Conservation (phyloP, 1,140 invertebrate genomes). For the Drosophila baimaii region DNA sequence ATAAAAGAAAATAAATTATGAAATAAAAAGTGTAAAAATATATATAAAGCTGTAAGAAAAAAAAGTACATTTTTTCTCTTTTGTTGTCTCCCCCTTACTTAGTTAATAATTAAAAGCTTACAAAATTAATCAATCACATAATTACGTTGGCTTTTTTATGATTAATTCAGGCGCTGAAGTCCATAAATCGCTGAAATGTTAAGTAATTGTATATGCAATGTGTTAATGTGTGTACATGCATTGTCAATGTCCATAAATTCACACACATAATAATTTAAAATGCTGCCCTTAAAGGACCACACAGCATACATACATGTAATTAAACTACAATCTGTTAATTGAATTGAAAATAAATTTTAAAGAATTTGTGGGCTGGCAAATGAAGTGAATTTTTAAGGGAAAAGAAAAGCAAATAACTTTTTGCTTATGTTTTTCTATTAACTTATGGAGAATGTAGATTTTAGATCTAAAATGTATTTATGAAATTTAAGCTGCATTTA, state of each 20-base stretch:
- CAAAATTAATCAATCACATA: conserved; percentile 22
- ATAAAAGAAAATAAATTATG: too few relatives aligned
- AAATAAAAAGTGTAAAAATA: too few relatives aligned
- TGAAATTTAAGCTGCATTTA: not conserved
- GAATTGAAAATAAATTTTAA: conserved; percentile 13
- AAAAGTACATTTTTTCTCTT: too few relatives aligned
- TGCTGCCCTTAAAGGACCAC: not conserved
- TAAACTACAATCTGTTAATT: conserved; percentile 7
- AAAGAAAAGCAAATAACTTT: too few relatives aligned
- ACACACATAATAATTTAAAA: conserved; percentile 12
- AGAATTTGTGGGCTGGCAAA: rapidly evolving
- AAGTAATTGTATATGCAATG: conserved; percentile 6
- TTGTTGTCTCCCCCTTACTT: too few relatives aligned
- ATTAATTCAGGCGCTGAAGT: conserved; percentile 6
- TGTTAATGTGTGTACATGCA: conserved; percentile 7
- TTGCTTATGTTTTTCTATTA: too few relatives aligned
- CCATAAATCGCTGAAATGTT: conserved; percentile 7
- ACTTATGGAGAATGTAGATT: too few relatives aligned
- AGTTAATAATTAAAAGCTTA: conserved; percentile 3
- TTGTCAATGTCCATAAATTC: conserved; percentile 16
- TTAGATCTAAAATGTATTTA: not conserved
- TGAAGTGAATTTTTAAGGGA: not conserved
- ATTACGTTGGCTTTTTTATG: conserved; percentile 1
- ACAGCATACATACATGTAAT: not conserved
- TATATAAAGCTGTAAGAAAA: too few relatives aligned